Percentiles rank a stretch among this genome's conserved stretches.
Evolutionary conservation across 2,888 invertebrate species (phyloP).

Genomic region (Ptychoptera contaminata): DNA sequence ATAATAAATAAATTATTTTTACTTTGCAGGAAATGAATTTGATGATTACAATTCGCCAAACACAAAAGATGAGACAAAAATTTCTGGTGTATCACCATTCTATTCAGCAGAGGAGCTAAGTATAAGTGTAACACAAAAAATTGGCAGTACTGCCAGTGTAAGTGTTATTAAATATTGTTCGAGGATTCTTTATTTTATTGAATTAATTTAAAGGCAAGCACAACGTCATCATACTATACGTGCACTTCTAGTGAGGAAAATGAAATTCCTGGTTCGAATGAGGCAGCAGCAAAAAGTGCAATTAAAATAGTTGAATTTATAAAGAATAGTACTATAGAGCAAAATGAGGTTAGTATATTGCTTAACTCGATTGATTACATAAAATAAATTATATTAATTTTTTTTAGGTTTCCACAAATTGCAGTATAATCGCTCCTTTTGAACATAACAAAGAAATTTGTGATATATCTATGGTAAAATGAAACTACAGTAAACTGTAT

Average conservation of each 20-base stretch:
- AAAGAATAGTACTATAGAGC: too few species aligned
- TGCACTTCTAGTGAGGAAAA: slow-evolving; percentile 25
- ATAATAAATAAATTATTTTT: slow-evolving; percentile 12
- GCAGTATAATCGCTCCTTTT: too few species aligned
- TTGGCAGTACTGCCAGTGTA: background rate
- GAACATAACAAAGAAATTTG: too few species aligned
- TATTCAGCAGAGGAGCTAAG: slow-evolving; percentile 50
- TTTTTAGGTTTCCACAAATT: too few species aligned
- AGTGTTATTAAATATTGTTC: background rate
- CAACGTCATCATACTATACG: slow-evolving; percentile 26
- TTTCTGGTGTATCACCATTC: slow-evolving; percentile 62
- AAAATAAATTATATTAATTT: too few species aligned
- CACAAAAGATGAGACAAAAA: slow-evolving; percentile 31
- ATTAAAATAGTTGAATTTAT: too few species aligned
- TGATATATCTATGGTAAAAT: too few species aligned
- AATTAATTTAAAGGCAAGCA: slow-evolving; percentile 9
- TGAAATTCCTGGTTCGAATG: slow-evolving; percentile 11
- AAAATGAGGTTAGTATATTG: too few species aligned
- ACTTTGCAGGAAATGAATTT: slow-evolving; percentile 28
- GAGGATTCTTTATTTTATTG: background rate
- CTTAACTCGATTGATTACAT: too few species aligned
- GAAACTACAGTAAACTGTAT: too few species aligned
- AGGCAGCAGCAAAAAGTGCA: too few species aligned
- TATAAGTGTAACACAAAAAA: slow-evolving; percentile 12
- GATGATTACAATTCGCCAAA: slow-evolving; percentile 21